phyloP scores from a whole-genome alignment of 2,797 vertebrate genomes.

The Sternotherus odoratus region DNA sequence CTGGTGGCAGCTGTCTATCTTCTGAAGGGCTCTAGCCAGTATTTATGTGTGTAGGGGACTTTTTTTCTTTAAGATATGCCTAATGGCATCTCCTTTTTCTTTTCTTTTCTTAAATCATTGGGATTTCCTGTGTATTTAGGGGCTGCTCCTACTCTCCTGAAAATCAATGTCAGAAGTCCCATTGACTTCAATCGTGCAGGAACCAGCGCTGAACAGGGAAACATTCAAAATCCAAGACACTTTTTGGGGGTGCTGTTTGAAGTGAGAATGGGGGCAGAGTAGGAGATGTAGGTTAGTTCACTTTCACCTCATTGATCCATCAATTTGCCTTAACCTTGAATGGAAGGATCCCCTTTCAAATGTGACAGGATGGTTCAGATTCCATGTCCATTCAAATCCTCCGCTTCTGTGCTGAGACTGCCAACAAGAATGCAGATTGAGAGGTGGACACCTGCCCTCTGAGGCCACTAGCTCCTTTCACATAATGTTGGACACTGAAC shows the following conservation, averaged over 20 bases:
- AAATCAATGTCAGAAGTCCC: neutral
- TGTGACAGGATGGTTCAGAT: neutral
- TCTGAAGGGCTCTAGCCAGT: conserved; percentile 35
- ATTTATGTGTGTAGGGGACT: conserved; percentile 37
- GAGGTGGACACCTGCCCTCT: conserved; percentile 57
- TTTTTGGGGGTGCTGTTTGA: accelerated
- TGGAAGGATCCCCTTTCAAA: neutral
- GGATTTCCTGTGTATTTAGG: neutral
- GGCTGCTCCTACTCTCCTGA: neutral
- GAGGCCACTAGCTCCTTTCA: conserved; percentile 71
- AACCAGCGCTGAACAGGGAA: neutral
- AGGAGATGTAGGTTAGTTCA: accelerated
- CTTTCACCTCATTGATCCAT: accelerated
- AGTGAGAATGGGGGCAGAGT: neutral
- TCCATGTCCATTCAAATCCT: conserved; percentile 1
- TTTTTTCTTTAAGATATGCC: conserved; percentile 6
- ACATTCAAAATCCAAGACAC: accelerated
- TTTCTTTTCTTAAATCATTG: neutral
- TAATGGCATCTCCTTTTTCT: conserved; percentile 13
- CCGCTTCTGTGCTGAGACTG: conserved; percentile 47
- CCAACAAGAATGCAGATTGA: neutral
- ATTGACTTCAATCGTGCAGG: neutral
- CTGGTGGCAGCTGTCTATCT: conserved; percentile 42
- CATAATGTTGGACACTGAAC: conserved; percentile 61
- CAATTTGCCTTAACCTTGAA: neutral